These are phyloP conservation scores for Hemicrepidius hirtus DNA, from an alignment of 2,888 invertebrate species.

Conservation along the genomic window DNA sequence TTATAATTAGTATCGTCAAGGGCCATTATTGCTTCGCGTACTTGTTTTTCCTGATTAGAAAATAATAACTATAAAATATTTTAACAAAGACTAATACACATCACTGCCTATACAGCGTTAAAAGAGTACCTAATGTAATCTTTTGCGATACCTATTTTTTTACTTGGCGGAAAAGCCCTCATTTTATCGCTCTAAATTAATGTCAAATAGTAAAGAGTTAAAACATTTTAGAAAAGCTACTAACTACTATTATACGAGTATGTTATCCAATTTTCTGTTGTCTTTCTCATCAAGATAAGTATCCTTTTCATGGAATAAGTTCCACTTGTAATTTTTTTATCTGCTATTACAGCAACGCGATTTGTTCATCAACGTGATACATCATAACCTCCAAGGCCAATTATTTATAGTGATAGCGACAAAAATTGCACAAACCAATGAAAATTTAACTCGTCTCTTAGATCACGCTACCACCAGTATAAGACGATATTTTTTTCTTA, in stretches of 20 bases:
- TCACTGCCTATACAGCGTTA: too few species aligned
- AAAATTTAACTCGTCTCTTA: not conserved
- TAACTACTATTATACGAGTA: too few species aligned
- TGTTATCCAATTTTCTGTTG: not conserved
- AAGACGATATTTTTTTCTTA: not conserved
- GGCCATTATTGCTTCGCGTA: not conserved
- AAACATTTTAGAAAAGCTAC: too few species aligned
- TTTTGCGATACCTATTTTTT: too few species aligned
- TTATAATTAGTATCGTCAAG: not conserved
- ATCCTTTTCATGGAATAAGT: not conserved
- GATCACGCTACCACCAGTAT: not conserved
- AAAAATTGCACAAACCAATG: conserved; percentile 25
- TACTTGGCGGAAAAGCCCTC: not conserved
- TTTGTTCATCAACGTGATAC: conserved; percentile 3
- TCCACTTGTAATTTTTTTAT: conserved; percentile 1
- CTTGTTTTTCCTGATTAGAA: too few species aligned
- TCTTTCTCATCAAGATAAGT: conserved; percentile 12
- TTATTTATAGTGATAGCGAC: conserved; percentile 45
- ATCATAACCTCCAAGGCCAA: conserved; percentile 32
- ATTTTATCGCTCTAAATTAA: not conserved
- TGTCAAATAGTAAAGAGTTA: too few species aligned
- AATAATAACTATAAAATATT: too few species aligned
- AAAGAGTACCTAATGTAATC: too few species aligned
- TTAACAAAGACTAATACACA: too few species aligned
- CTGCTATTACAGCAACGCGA: not conserved